These are phyloP conservation scores for Rattus norvegicus DNA, from an alignment of 2,113 vertebrate species.

Conservation along the genomic window GRCr8 NC_086039.1:18863001-18863500, in stretches of 20 bases:
- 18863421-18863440: neutral
- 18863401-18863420: neutral
- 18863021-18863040: neutral
- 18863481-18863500: neutral
- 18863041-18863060: neutral
- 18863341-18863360: neutral
- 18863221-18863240: neutral
- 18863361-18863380: neutral
- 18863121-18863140: neutral
- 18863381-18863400: neutral
- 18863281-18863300: neutral
- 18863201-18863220: neutral
- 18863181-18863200: neutral
- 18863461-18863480: neutral
- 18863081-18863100: neutral
- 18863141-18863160: neutral
- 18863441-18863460: neutral
- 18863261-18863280: neutral
- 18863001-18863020: neutral
- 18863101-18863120: neutral
- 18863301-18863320: neutral
- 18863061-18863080: neutral
- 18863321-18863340: neutral
- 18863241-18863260: neutral
- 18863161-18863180: neutral